phyloP scores from a whole-genome alignment of 2,888 invertebrate genomes.

The Perizoma affinitatum region DNA sequence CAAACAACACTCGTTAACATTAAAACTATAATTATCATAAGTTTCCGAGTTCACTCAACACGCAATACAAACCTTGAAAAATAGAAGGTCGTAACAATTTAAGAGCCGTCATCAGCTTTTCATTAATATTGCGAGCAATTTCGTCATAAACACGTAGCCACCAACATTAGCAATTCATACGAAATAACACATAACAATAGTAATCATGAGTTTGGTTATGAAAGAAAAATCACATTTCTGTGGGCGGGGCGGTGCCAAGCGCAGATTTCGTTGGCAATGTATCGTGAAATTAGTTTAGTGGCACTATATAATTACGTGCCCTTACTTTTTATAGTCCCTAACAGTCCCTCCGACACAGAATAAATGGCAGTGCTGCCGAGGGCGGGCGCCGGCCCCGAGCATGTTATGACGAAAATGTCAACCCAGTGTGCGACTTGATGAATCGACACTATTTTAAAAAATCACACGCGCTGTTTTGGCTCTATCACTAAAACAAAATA shows the following conservation, averaged over 20 bases:
- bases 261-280: constrained; percentile 83
- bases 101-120: constrained; percentile 60
- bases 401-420: constrained; percentile 83
- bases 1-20: constrained; percentile 34
- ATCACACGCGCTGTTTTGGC: constrained; percentile 51
- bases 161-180: constrained; percentile 77
- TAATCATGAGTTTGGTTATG: constrained; percentile 74
- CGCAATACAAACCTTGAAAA: constrained; percentile 53
- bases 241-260: constrained; percentile 79
- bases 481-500: constrained; percentile 40
- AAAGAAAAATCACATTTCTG: constrained; percentile 77
- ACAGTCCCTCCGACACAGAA: constrained; percentile 34
- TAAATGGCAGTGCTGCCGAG: constrained; percentile 36
- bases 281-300: constrained; percentile 85
- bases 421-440: constrained; percentile 80
- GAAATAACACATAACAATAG: constrained; percentile 79
- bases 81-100: constrained; percentile 56
- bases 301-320: constrained; percentile 83
- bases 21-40: constrained; percentile 45
- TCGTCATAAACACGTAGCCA: constrained; percentile 54
- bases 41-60: constrained; percentile 38
- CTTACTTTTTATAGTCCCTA: constrained; percentile 77
- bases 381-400: constrained; percentile 56
- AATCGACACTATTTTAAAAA: constrained; percentile 81
- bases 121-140: constrained; percentile 62